phyloP scores from a whole-genome alignment of 2,113 vertebrate species.

The Formicarius rufipectus region DNA sequence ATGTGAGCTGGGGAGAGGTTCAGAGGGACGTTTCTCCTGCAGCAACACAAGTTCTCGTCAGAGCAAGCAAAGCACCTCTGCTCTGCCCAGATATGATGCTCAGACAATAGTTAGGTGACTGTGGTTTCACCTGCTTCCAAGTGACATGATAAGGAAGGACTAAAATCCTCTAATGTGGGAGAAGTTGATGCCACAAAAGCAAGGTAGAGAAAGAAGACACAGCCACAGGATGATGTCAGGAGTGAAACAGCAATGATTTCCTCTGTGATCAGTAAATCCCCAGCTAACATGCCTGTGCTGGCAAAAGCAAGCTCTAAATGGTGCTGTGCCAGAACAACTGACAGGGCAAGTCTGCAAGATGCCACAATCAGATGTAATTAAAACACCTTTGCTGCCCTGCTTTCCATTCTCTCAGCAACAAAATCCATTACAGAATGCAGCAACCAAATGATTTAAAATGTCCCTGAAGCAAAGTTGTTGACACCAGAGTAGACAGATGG shows the following conservation, averaged over 20 bases:
- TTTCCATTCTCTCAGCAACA: not conserved
- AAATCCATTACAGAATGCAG: constrained; percentile 20
- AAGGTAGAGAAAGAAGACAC: not conserved
- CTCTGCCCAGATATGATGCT: not conserved
- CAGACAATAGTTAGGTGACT: not conserved
- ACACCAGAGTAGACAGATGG: not conserved
- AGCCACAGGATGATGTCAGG: not conserved
- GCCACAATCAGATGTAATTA: constrained; percentile 68
- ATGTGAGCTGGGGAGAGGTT: not conserved
- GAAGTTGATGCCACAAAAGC: not conserved
- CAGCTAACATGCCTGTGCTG: constrained; percentile 18
- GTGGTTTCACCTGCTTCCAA: not conserved
- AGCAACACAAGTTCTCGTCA: not conserved
- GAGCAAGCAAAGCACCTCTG: not conserved
- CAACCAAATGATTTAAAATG: constrained; percentile 19
- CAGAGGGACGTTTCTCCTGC: not conserved
- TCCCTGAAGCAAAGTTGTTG: constrained; percentile 11
- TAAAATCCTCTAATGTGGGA: not conserved
- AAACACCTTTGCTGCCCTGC: constrained; percentile 64
- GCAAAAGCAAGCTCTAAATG: constrained; percentile 52
- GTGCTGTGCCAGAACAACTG: constrained; percentile 39
- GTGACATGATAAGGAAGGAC: not conserved
- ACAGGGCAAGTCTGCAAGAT: constrained; percentile 57
- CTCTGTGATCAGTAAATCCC: constrained; percentile 47
- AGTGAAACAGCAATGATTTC: constrained; percentile 42